Evolutionary conservation across 2,113 vertebrate genomes (phyloP).

Genomic region (Menura novaehollandiae): DNA sequence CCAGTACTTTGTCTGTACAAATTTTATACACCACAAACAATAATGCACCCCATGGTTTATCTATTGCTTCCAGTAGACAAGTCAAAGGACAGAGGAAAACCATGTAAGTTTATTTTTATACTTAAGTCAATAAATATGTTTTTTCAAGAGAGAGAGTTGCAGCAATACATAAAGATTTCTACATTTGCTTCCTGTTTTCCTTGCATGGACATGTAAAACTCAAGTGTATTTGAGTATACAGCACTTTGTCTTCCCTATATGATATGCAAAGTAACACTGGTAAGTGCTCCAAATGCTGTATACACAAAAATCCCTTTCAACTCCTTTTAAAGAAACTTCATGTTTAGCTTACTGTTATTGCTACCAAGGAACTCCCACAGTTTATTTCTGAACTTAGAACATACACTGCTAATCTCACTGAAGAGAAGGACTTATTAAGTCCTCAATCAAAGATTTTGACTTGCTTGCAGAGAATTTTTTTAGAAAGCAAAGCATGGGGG

Average conservation of each 20-base stretch:
- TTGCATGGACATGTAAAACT: not conserved
- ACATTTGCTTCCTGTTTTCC: not conserved
- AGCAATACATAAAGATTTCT: not conserved
- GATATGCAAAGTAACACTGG: not conserved
- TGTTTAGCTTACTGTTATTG: not conserved
- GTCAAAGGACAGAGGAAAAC: not conserved
- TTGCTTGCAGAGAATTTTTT: not conserved
- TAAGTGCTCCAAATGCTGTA: not conserved
- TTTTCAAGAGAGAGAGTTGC: not conserved
- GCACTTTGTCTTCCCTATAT: not conserved
- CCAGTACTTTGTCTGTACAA: not conserved
- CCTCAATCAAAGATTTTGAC: not conserved
- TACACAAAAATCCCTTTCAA: not conserved
- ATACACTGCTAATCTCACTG: not conserved
- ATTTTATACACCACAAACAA: not conserved
- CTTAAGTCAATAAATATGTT: not conserved
- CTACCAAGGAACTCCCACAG: not conserved
- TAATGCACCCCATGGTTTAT: not conserved
- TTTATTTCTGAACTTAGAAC: not conserved
- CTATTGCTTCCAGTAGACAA: not conserved
- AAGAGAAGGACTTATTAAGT: not conserved
- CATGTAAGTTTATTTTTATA: too few relatives aligned
- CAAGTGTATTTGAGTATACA: not conserved
- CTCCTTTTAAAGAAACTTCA: not conserved
- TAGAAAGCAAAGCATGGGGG: not conserved